These are phyloP conservation scores for Semaprochilodus insignis DNA, from an alignment of 2,797 vertebrate genomes.

Conservation along the genomic window DNA sequence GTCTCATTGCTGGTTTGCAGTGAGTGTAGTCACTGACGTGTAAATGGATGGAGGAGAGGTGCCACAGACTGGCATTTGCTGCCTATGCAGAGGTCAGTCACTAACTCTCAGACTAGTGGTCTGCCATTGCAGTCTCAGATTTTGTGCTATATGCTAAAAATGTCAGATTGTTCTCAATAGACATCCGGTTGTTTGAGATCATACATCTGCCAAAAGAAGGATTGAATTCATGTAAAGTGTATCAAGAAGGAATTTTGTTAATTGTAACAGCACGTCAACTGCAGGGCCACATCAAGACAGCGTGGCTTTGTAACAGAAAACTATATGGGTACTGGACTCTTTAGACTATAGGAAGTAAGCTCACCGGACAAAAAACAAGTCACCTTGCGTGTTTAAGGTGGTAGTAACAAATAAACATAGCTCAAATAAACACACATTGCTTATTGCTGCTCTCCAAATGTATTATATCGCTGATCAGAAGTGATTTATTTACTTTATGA, in stretches of 20 bases:
- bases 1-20: neutral
- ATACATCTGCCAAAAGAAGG: neutral
- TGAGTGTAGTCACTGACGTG: neutral
- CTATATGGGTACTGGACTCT: too few species aligned
- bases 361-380: too few species aligned
- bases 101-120: neutral
- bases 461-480: too few species aligned
- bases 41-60: conserved; percentile 1
- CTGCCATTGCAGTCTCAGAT: neutral
- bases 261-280: neutral
- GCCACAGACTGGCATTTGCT: neutral
- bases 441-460: too few species aligned
- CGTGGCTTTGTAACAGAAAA: too few species aligned
- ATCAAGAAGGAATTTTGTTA: neutral
- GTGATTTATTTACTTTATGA: too few species aligned
- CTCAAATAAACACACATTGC: too few species aligned
- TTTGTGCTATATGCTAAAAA: neutral
- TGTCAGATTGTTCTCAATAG: too few species aligned
- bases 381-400: too few species aligned
- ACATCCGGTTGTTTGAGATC: neutral
- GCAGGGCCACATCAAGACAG: too few species aligned
- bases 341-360: too few species aligned
- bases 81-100: neutral
- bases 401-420: too few species aligned
- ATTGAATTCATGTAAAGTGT: neutral